These are phyloP conservation scores for Montipora sp. DNA, from an alignment of 64 coral and sea anemone genomes.

Conservation along the genomic window DNA sequence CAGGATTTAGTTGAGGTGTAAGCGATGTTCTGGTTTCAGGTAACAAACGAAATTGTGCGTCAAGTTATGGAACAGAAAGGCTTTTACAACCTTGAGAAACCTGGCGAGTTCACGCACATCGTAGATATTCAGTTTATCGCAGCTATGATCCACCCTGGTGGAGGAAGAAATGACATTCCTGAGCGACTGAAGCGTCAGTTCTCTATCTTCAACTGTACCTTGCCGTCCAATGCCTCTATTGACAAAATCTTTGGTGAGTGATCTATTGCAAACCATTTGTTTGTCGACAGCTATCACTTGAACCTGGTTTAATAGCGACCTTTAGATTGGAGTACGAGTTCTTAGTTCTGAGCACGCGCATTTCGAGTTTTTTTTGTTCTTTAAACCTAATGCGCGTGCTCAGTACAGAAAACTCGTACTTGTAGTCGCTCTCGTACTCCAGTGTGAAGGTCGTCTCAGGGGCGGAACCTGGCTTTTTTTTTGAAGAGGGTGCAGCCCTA, in stretches of 20 bases:
- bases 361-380: too few relatives aligned
- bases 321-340: too few relatives aligned
- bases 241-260: conserved; percentile 98
- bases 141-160: conserved; percentile 98
- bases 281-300: too few relatives aligned
- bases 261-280: too few relatives aligned
- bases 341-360: too few relatives aligned
- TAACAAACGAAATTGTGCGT: conserved; percentile 98
- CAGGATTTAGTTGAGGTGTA: background rate
- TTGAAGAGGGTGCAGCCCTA: too few relatives aligned
- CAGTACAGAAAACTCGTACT: too few relatives aligned
- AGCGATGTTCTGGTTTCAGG: conserved; percentile 35
- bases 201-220: conserved; percentile 96
- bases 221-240: conserved; percentile 94
- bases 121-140: conserved; percentile 97
- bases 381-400: too few relatives aligned
- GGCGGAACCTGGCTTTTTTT: too few relatives aligned
- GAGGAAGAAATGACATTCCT: conserved; percentile 98
- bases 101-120: conserved; percentile 98
- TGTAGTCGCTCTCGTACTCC: too few relatives aligned
- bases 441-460: too few relatives aligned
- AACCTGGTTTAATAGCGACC: too few relatives aligned
- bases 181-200: conserved; percentile 93
- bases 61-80: conserved; percentile 98
- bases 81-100: conserved; percentile 99